These are phyloP conservation scores for Ferrisia virgata DNA, from an alignment of 2,888 invertebrate genomes.

Conservation along the genomic window DNA sequence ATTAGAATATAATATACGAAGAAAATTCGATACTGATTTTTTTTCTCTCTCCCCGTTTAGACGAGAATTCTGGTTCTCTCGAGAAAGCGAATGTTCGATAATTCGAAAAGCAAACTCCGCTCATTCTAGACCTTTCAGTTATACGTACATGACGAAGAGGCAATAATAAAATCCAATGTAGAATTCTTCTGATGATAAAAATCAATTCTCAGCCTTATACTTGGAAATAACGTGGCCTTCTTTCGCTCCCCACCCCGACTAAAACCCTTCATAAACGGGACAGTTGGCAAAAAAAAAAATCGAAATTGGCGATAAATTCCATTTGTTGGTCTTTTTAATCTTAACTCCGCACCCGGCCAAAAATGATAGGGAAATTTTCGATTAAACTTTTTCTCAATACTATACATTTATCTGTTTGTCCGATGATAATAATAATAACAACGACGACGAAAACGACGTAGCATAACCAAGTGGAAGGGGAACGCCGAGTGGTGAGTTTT, in stretches of 20 bases:
- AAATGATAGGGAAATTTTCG: background rate
- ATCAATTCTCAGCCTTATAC: background rate
- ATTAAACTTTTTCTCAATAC: slow-evolving; percentile 11
- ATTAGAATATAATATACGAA: background rate
- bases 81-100: background rate
- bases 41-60: too few species aligned
- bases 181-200: background rate
- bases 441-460: background rate
- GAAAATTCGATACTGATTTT: background rate
- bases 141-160: background rate
- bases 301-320: slow-evolving; percentile 2
- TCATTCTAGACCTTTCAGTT: background rate
- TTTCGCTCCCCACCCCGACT: too few species aligned
- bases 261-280: too few species aligned
- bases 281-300: background rate
- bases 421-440: background rate
- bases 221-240: background rate
- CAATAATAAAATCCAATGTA: background rate
- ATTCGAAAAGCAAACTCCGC: background rate
- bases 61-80: background rate
- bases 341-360: background rate
- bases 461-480: background rate
- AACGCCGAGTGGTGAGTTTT: too few species aligned
- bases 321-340: background rate
- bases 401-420: background rate